These are phyloP conservation scores for Trypoxylon attenuatum DNA, from an alignment of 2,888 invertebrate genomes.

Conservation along the genomic window DNA sequence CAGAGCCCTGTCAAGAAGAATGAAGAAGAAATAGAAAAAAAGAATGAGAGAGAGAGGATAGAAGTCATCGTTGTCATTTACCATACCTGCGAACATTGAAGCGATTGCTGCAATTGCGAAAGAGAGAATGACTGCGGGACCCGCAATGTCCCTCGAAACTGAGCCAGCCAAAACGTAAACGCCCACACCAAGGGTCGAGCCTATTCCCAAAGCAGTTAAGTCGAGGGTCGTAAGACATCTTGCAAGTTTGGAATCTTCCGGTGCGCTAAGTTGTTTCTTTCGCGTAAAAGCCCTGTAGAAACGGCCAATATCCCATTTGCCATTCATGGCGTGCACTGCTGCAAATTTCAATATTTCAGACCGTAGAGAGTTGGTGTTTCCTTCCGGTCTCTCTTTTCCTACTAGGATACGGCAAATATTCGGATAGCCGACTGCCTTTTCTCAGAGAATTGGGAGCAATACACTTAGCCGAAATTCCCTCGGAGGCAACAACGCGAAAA, in stretches of 20 bases:
- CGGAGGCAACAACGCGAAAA: too few relatives aligned
- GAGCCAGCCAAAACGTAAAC: slow-evolving; percentile 93
- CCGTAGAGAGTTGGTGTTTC: slow-evolving; percentile 34
- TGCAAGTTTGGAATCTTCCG: slow-evolving; percentile 74
- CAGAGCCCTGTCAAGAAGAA: slow-evolving; percentile 86
- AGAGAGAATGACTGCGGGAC: slow-evolving; percentile 90
- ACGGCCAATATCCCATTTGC: slow-evolving; percentile 29
- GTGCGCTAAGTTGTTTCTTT: slow-evolving; percentile 54
- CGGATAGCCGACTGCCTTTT: too few relatives aligned
- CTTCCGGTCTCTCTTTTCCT: too few relatives aligned
- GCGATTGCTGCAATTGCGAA: slow-evolving; percentile 93
- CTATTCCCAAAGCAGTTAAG: slow-evolving; percentile 88
- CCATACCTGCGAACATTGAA: slow-evolving; percentile 93
- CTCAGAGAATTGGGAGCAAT: too few relatives aligned
- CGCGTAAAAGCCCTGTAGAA: slow-evolving; percentile 57
- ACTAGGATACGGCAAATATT: too few relatives aligned
- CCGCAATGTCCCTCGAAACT: slow-evolving; percentile 87
- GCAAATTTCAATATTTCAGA: too few relatives aligned
- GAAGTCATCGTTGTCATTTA: too few relatives aligned
- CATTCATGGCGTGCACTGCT: slow-evolving; percentile 52
- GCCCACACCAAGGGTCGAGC: slow-evolving; percentile 91
- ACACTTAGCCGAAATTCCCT: too few relatives aligned
- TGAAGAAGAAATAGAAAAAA: neutral
- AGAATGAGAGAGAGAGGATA: too few relatives aligned
- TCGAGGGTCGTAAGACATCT: slow-evolving; percentile 88